Evolutionary conservation across 2,113 vertebrate species (phyloP), one percentile per base, ranked within the genome.

Genomic region (Abramis brama): DNA sequence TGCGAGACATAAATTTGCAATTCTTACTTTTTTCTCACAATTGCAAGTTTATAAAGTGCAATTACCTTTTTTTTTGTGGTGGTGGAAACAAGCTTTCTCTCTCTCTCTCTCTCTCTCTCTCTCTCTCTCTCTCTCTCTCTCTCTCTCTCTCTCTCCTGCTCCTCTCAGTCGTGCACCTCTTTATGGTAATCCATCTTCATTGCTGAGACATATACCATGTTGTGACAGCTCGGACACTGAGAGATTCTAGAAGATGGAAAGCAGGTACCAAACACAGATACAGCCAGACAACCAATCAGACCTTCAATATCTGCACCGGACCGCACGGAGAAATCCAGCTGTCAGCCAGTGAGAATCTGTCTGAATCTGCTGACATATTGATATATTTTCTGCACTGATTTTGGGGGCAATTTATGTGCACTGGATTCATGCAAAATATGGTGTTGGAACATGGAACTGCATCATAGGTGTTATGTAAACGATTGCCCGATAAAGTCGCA

Each of bases 161-260:
- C 13, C 75, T 73, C 79, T 88, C 59, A 86, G 86, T 88, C 87
- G 88, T 88, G 89, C 21, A 64, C 83, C 87, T 85, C 91, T 91
- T 86, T 82, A 89, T 88, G 39, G 86, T 93, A 90, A 95, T 95
- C 93, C 91, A 91, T 95, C 94, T 94, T 94, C 93, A 95, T 95
- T 93, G 89, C 84, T 79, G 82, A 93, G 93, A 94, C 87, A 71
- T 91, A 91, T 90, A 89, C 90, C 86, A 90, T 94, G 94, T 95
- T 95, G 94, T 95, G 95, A 95, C 93, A 94, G 93, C 85, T 71
- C 87, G 85, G 91, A 90, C 92, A 92, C 91, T 86, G 91, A 92
- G 89, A 86, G 92, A 93, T 91, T 77, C 88, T 78, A 87, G 87
- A 90, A 90, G 92, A 93, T 92, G 92, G 92, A 92, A 94, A 93